Conservation (phyloP, 1,140 invertebrate genomes). For the Sinonovacula constricta region DNA sequence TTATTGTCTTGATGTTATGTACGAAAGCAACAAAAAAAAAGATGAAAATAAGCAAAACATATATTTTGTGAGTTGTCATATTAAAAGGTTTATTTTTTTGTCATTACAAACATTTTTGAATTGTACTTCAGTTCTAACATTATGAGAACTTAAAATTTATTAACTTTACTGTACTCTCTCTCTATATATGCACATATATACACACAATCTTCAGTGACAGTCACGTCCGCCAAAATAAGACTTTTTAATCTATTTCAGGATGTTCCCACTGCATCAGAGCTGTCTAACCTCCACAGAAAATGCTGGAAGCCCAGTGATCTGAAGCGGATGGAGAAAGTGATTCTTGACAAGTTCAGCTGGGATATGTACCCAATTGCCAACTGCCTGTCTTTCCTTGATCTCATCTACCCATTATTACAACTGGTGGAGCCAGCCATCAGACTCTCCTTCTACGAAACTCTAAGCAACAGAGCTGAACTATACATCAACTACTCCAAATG, state of each 20-base stretch:
- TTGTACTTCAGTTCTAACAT: no score
- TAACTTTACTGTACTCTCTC: no score
- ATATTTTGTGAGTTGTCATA: no score
- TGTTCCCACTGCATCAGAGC: conserved; percentile 53
- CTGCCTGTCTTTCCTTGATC: conserved; percentile 27
- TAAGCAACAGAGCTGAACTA: conserved; percentile 33
- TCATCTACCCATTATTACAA: conserved; percentile 30
- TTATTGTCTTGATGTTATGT: no score
- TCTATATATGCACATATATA: no score
- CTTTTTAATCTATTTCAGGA: conserved; percentile 40
- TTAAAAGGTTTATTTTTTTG: no score
- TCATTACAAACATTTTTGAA: no score
- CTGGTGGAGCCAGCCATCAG: background rate
- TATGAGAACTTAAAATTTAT: no score
- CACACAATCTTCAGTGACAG: no score
- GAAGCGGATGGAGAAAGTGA: conserved; percentile 61
- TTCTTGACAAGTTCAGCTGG: conserved; percentile 61
- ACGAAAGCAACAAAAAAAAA: no score
- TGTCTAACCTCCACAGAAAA: conserved; percentile 55
- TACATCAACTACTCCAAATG: conserved; percentile 36
- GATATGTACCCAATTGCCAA: conserved; percentile 37
- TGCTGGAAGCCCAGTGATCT: conserved; percentile 63
- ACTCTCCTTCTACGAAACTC: background rate
- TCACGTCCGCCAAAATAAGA: no score
- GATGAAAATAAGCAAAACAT: no score